Percentiles rank a stretch among this genome's conserved stretches.
Conservation (phyloP, 2,113 vertebrate genomes). For the Sylvilagus bachmani region DNA sequence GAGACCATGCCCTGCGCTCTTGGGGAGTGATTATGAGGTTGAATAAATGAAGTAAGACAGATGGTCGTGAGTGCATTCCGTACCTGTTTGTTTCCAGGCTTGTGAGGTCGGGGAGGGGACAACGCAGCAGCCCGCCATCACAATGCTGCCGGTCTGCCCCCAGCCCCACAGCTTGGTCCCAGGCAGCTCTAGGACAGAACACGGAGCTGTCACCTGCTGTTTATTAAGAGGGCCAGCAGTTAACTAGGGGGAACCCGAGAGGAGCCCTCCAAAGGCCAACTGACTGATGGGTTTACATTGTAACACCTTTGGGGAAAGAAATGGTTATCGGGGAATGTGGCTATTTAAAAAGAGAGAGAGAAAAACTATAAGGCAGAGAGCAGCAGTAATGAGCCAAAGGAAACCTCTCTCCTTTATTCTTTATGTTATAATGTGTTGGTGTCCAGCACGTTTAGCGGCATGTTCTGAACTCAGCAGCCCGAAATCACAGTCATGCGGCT, state of each 20-base stretch:
- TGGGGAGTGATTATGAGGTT: not conserved
- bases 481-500: not conserved
- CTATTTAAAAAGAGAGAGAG: not conserved
- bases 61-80: not conserved
- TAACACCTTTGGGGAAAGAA: not conserved
- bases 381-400: not conserved
- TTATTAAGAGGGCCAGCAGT: not conserved
- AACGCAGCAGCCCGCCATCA: no score
- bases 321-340: not conserved
- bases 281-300: not conserved
- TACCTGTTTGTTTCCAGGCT: not conserved
- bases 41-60: not conserved
- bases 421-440: not conserved
- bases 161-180: not conserved
- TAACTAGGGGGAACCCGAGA: not conserved
- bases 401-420: not conserved
- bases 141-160: fast-evolving
- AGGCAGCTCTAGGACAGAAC: not conserved
- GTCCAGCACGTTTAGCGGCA: not conserved
- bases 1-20: not conserved
- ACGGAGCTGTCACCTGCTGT: not conserved
- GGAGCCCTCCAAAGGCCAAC: not conserved
- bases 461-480: not conserved
- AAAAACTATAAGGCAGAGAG: not conserved
- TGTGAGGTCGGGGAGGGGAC: no score